These are phyloP conservation scores for Oreortyx pictus DNA, from an alignment of 2,797 vertebrate genomes.

Conservation along the genomic window DNA sequence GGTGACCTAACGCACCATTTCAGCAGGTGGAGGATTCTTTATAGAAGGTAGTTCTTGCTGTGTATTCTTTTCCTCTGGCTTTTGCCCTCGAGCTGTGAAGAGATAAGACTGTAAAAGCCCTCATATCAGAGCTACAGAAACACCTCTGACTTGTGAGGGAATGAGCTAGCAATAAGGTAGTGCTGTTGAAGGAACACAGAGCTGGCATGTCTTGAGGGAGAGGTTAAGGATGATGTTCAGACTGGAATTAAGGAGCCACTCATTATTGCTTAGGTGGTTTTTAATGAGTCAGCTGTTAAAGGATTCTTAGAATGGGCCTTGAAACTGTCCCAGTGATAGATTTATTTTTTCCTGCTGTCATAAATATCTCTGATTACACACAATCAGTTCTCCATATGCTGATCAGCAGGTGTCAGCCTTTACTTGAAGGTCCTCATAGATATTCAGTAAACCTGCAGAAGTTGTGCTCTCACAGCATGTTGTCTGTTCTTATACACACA, in stretches of 20 bases:
- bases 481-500: neutral
- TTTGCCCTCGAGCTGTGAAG: neutral
- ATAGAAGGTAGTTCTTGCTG: neutral
- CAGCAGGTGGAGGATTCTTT: neutral
- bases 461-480: neutral
- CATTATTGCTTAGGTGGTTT: neutral
- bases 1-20: neutral
- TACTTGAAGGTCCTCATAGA: neutral
- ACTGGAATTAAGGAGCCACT: conserved; percentile 8
- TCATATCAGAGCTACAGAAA: neutral
- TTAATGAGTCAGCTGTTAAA: neutral
- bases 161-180: neutral
- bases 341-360: neutral
- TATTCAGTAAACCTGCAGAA: neutral
- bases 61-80: neutral
- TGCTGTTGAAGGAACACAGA: neutral
- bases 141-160: neutral
- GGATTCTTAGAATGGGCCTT: neutral
- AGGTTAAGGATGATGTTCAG: neutral
- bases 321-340: neutral
- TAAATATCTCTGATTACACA: neutral
- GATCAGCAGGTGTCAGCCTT: neutral
- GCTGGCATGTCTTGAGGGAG: neutral
- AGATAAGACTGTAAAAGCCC: neutral
- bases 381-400: neutral